phyloP scores from a whole-genome alignment of 2,797 vertebrate species.

The Arvicola amphibius region DNA sequence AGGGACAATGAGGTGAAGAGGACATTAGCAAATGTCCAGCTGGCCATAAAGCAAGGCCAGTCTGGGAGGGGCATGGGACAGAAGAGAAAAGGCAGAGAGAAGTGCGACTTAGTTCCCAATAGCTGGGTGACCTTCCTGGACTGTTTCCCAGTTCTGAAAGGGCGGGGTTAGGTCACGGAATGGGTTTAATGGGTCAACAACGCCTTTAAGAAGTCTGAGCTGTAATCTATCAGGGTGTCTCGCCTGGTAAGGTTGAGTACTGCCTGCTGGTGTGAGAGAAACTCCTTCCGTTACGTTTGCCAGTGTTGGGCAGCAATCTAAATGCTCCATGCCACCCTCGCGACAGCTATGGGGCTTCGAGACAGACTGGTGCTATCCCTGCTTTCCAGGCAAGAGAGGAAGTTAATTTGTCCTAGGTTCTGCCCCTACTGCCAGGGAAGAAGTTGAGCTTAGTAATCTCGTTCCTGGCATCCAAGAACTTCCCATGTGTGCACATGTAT shows the following conservation, averaged over 20 bases:
- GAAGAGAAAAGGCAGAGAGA: neutral
- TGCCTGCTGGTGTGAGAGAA: neutral
- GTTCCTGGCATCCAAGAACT: neutral
- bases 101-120: neutral
- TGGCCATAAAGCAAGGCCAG: neutral
- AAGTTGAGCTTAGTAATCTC: neutral
- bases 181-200: neutral
- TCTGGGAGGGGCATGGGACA: neutral
- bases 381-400: neutral
- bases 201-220: neutral
- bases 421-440: neutral
- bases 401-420: neutral
- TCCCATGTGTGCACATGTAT: accelerated
- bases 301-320: neutral
- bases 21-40: conserved; percentile 25
- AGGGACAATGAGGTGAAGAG: neutral
- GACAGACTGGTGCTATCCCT: neutral
- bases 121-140: neutral
- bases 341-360: neutral
- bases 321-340: neutral
- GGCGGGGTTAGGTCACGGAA: neutral
- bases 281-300: neutral
- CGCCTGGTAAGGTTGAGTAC: neutral
- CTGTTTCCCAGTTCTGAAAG: conserved; percentile 37
- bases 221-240: neutral